Evolutionary conservation across 2,797 vertebrate species (phyloP), one percentile per base, ranked within the genome.

Genomic region (Mallotus villosus): DNA sequence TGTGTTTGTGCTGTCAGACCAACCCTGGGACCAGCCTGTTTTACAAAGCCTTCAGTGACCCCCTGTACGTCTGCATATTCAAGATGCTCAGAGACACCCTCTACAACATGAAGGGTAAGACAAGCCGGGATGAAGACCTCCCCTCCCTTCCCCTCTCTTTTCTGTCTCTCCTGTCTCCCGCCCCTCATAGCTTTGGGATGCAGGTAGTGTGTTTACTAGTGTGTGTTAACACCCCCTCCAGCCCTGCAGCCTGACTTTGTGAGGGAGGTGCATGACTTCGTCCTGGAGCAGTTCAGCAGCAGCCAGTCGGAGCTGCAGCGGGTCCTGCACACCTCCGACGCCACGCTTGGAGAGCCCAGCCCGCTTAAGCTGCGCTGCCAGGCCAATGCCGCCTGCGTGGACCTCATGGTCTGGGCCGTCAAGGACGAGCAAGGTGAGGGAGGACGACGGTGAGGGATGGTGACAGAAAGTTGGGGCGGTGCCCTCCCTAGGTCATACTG

Each of bases 321-420:
- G 76, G 94, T 97, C 58, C 93, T 99, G 12, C 95, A 98, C 1
- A 95, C 98, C 0, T 84, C 93, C 0, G 95, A 93, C 60, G 92
- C 93, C 27, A 78, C 95, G 81, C 93, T 93, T 61, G 92, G 87
- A 4, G 96, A 97, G 21, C 92, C 96, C 75, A 97, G 93, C 76
- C 95, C 95, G 4, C 88, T 99, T 73, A 98, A 97, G 73, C 92
- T 99, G 11, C 95, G 96, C 73, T 99, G 96, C 88, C 97, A 98
- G 85, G 97, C 97, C 71, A 99, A 95, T 17, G 97, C 97, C 1
- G 97, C 97, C 78, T 99, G 97, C 0, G 97, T 99, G 84, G 97
- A 99, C 88, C 96, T 99, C 80, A 97, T 99, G 97, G 97, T 97
- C 84, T 99, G 97, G 97, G 97, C 97, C 0, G 95, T 96, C 78